These are phyloP conservation scores for Podilymbus podiceps DNA, from an alignment of 2,113 vertebrate genomes.

Conservation along the genomic window DNA sequence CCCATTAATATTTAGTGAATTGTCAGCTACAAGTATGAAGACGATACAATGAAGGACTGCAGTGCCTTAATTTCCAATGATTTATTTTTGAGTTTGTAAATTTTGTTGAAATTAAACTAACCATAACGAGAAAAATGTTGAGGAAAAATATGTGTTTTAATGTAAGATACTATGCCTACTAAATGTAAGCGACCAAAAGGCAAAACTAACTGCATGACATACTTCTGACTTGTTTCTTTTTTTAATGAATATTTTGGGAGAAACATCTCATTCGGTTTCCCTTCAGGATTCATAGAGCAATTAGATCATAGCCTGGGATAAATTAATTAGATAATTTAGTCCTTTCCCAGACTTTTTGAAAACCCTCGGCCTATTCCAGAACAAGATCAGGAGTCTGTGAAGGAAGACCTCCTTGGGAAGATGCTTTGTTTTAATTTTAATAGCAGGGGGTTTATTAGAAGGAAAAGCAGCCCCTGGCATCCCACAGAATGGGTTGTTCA, in stretches of 20 bases:
- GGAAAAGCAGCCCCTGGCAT: not conserved
- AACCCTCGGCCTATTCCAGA: not conserved
- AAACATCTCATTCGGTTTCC: not conserved
- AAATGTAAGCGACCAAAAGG: constrained; percentile 8
- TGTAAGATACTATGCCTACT: not conserved
- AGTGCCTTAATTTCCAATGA: constrained; percentile 38
- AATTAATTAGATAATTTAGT: not conserved
- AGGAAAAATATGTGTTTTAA: constrained; percentile 22
- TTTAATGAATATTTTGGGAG: not conserved
- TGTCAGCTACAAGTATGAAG: constrained; percentile 52
- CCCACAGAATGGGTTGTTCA: not conserved
- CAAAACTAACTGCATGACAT: not conserved
- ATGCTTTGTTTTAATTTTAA: not conserved
- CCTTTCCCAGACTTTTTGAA: not conserved
- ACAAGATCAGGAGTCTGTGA: not conserved
- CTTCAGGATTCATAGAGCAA: not conserved
- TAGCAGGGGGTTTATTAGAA: not conserved
- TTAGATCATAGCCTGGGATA: not conserved
- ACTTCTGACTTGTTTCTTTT: not conserved
- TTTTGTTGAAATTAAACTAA: constrained; percentile 31
- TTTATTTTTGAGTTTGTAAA: constrained; percentile 56
- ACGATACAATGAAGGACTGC: constrained; percentile 35
- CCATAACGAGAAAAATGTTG: constrained; percentile 15
- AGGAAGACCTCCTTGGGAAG: not conserved
- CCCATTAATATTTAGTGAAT: constrained; percentile 65